Conservation (phyloP, 1,140 invertebrate genomes). For the Drosophila rhopaloa region DNA sequence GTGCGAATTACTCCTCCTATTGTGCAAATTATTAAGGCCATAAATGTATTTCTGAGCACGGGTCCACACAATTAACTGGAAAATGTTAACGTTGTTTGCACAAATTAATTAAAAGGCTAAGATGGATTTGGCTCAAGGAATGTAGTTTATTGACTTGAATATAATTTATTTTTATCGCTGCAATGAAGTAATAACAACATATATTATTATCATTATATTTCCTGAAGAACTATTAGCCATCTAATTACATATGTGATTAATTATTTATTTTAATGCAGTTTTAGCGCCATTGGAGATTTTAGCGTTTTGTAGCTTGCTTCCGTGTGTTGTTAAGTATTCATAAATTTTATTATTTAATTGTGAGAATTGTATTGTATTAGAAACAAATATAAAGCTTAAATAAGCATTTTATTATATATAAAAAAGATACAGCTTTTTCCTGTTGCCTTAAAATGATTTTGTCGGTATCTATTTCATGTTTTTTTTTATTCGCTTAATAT, state of each 20-base stretch:
- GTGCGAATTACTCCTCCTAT: constrained; percentile 1
- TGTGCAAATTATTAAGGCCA: constrained; percentile 60
- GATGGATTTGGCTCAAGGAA: constrained; percentile 14
- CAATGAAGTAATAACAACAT: neutral
- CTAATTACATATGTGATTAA: too few species aligned
- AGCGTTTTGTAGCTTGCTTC: too few species aligned
- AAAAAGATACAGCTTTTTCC: too few species aligned
- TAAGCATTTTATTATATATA: too few species aligned
- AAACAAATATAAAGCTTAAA: too few species aligned
- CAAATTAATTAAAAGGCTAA: constrained; percentile 2
- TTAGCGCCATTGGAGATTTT: too few species aligned
- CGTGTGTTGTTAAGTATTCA: too few species aligned
- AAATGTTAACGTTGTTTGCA: constrained; percentile 11
- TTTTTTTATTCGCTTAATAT: neutral
- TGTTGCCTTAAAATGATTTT: neutral
- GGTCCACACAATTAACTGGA: constrained; percentile 23
- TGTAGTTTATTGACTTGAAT: neutral
- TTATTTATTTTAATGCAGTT: too few species aligned
- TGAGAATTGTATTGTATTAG: too few species aligned
- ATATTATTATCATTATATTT: neutral
- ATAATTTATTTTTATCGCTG: neutral
- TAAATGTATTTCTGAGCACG: constrained; percentile 41
- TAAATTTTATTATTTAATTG: too few species aligned
- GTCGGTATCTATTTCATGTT: neutral
- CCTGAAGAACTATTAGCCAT: neutral